Percentiles rank a stretch among this genome's conserved stretches.
phyloP scores from a whole-genome alignment of 2,888 invertebrate species.

The Lysandra coridon region DNA sequence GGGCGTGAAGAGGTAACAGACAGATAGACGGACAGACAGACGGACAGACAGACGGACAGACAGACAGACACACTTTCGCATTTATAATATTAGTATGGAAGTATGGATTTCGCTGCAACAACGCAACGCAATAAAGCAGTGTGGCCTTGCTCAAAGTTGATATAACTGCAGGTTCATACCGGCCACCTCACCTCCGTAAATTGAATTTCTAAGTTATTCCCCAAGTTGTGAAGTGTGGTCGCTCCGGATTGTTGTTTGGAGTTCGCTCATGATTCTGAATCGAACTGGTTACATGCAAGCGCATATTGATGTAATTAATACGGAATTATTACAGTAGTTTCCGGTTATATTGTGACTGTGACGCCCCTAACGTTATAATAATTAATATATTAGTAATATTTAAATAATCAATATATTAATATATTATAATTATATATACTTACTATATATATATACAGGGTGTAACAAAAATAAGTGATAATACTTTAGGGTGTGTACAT shows the following conservation, averaged over 20 bases:
- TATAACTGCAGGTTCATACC: constrained; percentile 41
- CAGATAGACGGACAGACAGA: too few relatives aligned
- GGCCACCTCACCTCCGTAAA: constrained; percentile 61
- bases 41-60: too few relatives aligned
- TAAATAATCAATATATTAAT: too few relatives aligned
- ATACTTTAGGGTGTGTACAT: too few relatives aligned
- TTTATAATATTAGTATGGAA: too few relatives aligned
- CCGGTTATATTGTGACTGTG: background rate
- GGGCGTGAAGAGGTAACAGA: too few relatives aligned
- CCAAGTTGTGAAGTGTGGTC: constrained; percentile 69
- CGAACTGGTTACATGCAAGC: background rate
- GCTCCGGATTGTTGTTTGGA: constrained; percentile 45
- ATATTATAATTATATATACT: too few relatives aligned
- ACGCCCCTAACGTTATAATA: too few relatives aligned
- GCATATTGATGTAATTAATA: constrained; percentile 18
- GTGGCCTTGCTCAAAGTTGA: constrained; percentile 46
- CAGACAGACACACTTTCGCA: too few relatives aligned
- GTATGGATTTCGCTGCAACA: background rate
- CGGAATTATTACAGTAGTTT: background rate
- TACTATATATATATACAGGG: too few relatives aligned
- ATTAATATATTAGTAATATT: too few relatives aligned
- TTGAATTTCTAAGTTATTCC: constrained; percentile 75
- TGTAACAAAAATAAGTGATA: too few relatives aligned
- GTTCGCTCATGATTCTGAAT: constrained; percentile 19
- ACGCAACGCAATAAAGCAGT: background rate